phyloP scores from a whole-genome alignment of 2,797 vertebrate genomes.

The Alosa sapidissima region DNA sequence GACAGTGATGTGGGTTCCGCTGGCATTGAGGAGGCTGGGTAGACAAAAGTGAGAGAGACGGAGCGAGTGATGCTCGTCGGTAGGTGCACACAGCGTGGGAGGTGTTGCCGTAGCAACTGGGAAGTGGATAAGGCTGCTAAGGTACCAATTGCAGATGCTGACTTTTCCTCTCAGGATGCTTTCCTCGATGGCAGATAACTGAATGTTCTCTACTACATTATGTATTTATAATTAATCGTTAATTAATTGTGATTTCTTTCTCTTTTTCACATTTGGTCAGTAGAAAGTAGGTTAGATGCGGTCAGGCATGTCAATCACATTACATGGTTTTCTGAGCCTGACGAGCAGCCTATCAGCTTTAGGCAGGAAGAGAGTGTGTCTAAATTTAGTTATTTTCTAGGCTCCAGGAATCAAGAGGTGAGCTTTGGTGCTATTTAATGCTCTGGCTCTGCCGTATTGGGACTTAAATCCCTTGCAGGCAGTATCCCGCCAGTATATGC shows the following conservation, averaged over 20 bases:
- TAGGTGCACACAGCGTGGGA: constrained; percentile 59
- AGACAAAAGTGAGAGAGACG: background rate
- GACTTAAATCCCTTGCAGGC: background rate
- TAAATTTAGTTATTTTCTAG: constrained; percentile 10
- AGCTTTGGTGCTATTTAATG: constrained; percentile 7
- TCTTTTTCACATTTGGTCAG: background rate
- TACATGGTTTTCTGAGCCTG: constrained; percentile 16
- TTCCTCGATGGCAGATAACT: background rate
- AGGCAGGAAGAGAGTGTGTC: background rate
- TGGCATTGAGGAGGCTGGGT: background rate
- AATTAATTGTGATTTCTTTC: background rate
- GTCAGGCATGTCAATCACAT: constrained; percentile 10
- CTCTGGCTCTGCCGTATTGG: background rate
- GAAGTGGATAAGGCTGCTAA: constrained; percentile 50
- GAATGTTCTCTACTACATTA: background rate
- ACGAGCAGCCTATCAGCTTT: background rate
- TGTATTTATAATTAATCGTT: background rate
- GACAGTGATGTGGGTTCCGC: background rate
- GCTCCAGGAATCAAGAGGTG: background rate
- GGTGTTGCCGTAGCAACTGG: constrained; percentile 67
- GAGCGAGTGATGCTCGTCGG: constrained; percentile 18
- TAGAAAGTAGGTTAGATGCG: constrained; percentile 14
- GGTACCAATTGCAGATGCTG: constrained; percentile 32
- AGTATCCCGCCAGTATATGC: background rate
- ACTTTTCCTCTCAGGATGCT: background rate